phyloP scores from a whole-genome alignment of 2,113 vertebrate genomes.

The Dermatemys mawii region DNA sequence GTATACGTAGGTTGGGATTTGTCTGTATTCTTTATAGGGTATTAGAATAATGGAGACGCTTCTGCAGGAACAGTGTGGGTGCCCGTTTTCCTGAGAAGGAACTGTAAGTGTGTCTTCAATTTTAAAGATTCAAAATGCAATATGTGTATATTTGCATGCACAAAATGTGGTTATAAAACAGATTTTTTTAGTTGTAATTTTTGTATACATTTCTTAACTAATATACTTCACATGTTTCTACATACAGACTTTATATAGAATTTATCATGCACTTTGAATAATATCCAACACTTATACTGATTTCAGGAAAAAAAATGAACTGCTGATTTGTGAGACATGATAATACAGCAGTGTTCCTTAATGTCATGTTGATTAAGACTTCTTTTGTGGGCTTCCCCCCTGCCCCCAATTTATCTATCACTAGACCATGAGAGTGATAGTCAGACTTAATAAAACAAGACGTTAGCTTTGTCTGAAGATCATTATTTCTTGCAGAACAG shows the following conservation, averaged over 20 bases:
- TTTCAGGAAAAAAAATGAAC: background rate
- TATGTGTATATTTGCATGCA: background rate
- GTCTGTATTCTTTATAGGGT: constrained; percentile 67
- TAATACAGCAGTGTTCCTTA: background rate
- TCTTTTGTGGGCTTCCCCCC: background rate
- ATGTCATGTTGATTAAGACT: background rate
- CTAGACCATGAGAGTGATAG: background rate
- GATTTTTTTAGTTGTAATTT: background rate
- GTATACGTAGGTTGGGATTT: background rate
- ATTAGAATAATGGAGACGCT: constrained; percentile 79
- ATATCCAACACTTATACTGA: constrained; percentile 23
- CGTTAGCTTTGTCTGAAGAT: constrained; percentile 16
- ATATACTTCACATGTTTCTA: background rate
- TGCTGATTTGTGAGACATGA: background rate
- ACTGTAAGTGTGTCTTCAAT: constrained; percentile 33
- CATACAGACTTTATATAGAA: background rate
- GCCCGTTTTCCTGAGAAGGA: constrained; percentile 39
- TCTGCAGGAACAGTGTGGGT: constrained; percentile 77
- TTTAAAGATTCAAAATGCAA: background rate
- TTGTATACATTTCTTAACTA: background rate
- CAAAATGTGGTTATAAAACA: background rate
- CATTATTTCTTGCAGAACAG: constrained; percentile 33
- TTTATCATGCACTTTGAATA: constrained; percentile 52
- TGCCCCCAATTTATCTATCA: background rate
- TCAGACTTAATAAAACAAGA: constrained; percentile 42